Base-by-base conservation (phyloP, 2,888 invertebrate genomes). In the Eilema caniola region DNA sequence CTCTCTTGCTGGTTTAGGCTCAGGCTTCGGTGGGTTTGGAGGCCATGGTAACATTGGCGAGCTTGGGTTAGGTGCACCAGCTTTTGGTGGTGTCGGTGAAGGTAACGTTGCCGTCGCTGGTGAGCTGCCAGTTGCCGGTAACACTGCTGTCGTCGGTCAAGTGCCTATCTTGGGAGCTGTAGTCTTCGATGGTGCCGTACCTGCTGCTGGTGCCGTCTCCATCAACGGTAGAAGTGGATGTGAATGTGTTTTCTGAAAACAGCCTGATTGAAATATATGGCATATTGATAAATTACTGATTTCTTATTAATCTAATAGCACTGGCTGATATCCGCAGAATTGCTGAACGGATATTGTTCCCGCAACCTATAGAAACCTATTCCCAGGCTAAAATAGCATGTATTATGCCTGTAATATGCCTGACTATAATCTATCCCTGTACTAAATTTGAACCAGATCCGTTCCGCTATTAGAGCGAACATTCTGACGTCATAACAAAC, bases 91-190 rank as follows among this genome's bases (percentile, higher is more conserved):
- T 33, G 47, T 62, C 31, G 87, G 87, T 2, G 85, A 86, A 66
- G 89, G 89, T 0, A 77, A 82, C 14, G 70, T 89, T 33, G 75
- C 79, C 3, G 85, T 88, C 0, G 74, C 71, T 53, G 88, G 89
- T 7, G 79, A 86, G 67, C 69, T 75, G 37, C 72, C 75, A 33
- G 69, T 75, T 12, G 53, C 62, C 62, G 87, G 75, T 66, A 67
- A 57, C n/a, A 75, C 75, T 14, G 70, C 67, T 23, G 37, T 75
- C 5, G 59, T 64, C 20, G 75, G 74, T 57, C 59, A 11, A 20
- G 68, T 89, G 14, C 88, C 88, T 0, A 86, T 86, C 80, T 41
- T 87, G 37, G 85, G 85, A 10, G 84, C 86, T 14, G 87, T 89
- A 0, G 67, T n/a, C 62, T 67, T 71, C 56, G 65, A 67, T 7